Evolutionary conservation across 2,113 vertebrate genomes (phyloP).

Genomic region (Chroicocephalus ridibundus): DNA sequence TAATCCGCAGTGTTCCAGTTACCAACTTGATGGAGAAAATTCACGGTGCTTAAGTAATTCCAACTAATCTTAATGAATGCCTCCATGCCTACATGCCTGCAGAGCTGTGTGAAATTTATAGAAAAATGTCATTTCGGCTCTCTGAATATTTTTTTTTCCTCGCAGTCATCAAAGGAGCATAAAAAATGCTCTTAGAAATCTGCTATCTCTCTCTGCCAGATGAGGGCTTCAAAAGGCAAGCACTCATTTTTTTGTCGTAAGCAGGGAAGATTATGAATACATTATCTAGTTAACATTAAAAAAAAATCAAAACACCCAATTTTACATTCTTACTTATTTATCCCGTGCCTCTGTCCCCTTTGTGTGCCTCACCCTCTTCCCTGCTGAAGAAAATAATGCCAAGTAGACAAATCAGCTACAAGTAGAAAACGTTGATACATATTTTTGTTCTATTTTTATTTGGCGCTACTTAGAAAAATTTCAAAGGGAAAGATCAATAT

Average conservation of each 20-base stretch:
- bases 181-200: slow-evolving; percentile 74
- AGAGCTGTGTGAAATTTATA: slow-evolving; percentile 73
- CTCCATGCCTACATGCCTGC: slow-evolving; percentile 65
- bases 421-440: slow-evolving; percentile 1
- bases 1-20: slow-evolving; percentile 71
- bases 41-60: slow-evolving; percentile 73
- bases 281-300: slow-evolving; percentile 70
- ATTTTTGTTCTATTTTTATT: slow-evolving; percentile 54
- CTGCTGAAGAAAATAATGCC: slow-evolving; percentile 42
- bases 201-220: slow-evolving; percentile 73
- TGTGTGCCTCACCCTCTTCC: slow-evolving; percentile 23
- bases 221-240: slow-evolving; percentile 72
- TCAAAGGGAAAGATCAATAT: slow-evolving; percentile 33
- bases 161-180: slow-evolving; percentile 70
- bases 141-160: slow-evolving; percentile 60
- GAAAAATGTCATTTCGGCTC: slow-evolving; percentile 70
- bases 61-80: slow-evolving; percentile 75
- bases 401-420: slow-evolving; percentile 47
- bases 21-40: slow-evolving; percentile 68
- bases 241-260: slow-evolving; percentile 62
- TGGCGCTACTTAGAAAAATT: background rate
- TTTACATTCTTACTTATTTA: slow-evolving; percentile 69
- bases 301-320: slow-evolving; percentile 64
- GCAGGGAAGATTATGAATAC: slow-evolving; percentile 70
- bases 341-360: slow-evolving; percentile 9